Base-by-base conservation (phyloP, 2,888 invertebrate genomes). In the Drosophila vallismaia region DNA sequence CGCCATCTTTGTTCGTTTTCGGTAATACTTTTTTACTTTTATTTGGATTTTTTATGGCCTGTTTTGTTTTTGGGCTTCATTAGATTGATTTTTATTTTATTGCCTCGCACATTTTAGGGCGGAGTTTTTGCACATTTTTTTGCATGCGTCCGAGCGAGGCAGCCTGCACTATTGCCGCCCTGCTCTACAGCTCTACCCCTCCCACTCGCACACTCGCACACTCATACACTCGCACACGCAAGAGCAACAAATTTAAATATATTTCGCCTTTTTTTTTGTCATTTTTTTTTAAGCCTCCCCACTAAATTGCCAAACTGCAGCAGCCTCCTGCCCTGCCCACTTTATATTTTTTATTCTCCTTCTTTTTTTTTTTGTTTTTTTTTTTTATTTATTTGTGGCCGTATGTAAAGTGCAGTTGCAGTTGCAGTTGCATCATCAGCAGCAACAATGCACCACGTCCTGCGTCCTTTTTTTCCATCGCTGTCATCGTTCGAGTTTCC, bases 91-190 rank as follows among this genome's bases (percentile, higher is more conserved):
- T 85, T 87, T 85, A 78, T 81, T 81, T 80, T 78, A 64, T 85
- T 79, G 75, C 67, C 49, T 36, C 75, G 75, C 77, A 36, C 36
- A 75, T 89, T 91, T 90, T 88, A 88, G 91, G 91, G 91, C 91
- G 91, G 91, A 89, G 91, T 91, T 91, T 91, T 91, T 91, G 73
- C 88, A 87, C 86, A 89, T 91, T 89, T 90, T 89, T 91, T 90
- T 88, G 44, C 67, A 55, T 69, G 79, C 72, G 76, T 67, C 55
- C 62, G 82, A 80, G 72, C 58, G 88, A 82, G 83, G 58, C 68
- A 79, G 71, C 60, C 9, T 46, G 58, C 72, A 57, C 14, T 44
- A 24, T 24, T 44, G 44, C 33, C 50, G 46, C 66, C 50, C 71
- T 71, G 64, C 73, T 75, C 75, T 68, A 71, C 75, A 62, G 19